Evolutionary conservation across 2,797 vertebrate genomes (phyloP), one percentile per base, ranked within the genome.

Genomic region (Allobates femoralis): DNA sequence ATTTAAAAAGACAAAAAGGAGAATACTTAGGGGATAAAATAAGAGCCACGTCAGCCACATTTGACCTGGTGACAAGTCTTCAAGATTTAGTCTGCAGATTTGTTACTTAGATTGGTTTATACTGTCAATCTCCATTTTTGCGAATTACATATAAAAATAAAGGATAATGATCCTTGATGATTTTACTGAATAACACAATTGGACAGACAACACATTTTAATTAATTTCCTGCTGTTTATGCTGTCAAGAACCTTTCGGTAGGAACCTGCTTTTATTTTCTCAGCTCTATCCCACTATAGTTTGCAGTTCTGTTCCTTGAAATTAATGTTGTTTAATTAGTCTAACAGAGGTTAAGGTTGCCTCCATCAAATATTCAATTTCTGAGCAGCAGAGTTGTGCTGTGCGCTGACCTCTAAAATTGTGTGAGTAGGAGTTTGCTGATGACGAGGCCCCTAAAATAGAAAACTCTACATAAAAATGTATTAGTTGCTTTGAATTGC

Each of bases 391-490:
- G 69, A 30, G 26, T 50, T 71, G 50, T 69, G 64, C 67, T 34
- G 32, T 55, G 26, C 28, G 4, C 26, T 79, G 76, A 80, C 67
- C 67, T 60, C 58, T 64, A 84, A 81, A 79, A 71, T 75, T 51
- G 26, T 74, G 58, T 58, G 56, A 75, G 86, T 84, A 41, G 75
- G 77, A 64, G 86, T 74, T 66, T 55, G 66, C 41, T 62, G 55
- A 78, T 55, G 82, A 84, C 53, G 55, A 53, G 79, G 46, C 30
- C 55, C 81, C 26, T 7, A 87, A 87, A 87, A 87, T 84, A 84
- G 82, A 84, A 87, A 81, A 76, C 67, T 73, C 66, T 73, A 53
- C 81, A 81, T 84, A 74, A 87, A 86, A 81, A 79, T 66, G 30
- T 46, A 75, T 64, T 56, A 56, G 77, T 87, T 51, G 82, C 82